A percentile compares a stretch with the other conserved stretches of the same genome.
Evolutionary conservation across 2,113 vertebrate genomes (phyloP).

Genomic region (Cichladusa arquata): DNA sequence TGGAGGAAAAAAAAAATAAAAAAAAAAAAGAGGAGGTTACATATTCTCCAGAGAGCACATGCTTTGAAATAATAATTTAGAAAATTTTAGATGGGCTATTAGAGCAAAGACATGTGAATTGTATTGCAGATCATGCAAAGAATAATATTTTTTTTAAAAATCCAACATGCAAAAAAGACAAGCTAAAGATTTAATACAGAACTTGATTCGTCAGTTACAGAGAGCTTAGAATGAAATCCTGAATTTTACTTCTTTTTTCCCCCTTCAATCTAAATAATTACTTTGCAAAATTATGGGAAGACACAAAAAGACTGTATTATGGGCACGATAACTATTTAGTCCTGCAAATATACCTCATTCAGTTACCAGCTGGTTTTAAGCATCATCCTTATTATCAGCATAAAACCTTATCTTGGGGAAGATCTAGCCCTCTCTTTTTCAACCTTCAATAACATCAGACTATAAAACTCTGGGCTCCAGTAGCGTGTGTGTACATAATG

Average conservation of each 20-base stretch:
- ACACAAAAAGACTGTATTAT: neutral
- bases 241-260: fast-evolving
- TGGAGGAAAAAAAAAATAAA: neutral
- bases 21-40: neutral
- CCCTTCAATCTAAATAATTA: neutral
- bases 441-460: neutral
- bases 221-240: neutral
- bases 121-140: neutral
- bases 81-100: neutral
- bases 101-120: neutral
- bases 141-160: neutral
- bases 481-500: fast-evolving
- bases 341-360: neutral
- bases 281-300: neutral
- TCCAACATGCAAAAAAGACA: neutral
- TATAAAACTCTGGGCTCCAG: neutral
- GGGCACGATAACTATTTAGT: neutral
- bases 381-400: neutral
- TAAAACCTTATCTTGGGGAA: neutral
- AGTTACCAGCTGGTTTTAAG: neutral
- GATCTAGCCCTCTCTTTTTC: neutral
- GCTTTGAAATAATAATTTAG: neutral
- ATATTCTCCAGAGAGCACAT: neutral
- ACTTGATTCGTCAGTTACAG: neutral
- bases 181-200: neutral